Percentiles rank a stretch among this genome's conserved stretches.
These are phyloP conservation scores for Notothenia rossii DNA, from an alignment of 2,113 vertebrate genomes.

Conservation along the genomic window DNA sequence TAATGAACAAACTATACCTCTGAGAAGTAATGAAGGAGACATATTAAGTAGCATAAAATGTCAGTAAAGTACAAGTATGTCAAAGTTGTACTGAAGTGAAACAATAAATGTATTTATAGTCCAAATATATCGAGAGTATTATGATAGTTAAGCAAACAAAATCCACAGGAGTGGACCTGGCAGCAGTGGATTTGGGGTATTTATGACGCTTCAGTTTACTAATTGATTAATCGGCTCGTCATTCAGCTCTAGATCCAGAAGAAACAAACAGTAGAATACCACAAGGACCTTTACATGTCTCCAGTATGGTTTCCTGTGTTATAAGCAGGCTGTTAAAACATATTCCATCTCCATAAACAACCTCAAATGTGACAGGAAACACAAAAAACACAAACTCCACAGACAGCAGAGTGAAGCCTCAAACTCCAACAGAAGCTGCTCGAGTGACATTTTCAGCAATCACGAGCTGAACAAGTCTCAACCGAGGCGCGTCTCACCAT, in stretches of 20 bases:
- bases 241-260: not conserved
- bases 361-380: not conserved
- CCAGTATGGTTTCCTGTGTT: too few species aligned
- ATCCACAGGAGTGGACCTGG: not conserved
- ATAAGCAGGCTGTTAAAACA: not conserved
- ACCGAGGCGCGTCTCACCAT: not conserved
- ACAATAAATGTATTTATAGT: not conserved
- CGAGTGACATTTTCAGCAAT: conserved; percentile 48
- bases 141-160: not conserved
- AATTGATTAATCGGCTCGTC: not conserved
- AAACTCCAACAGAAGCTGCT: conserved; percentile 32
- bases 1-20: not conserved
- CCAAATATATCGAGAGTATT: not conserved
- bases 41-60: not conserved
- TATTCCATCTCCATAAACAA: not conserved
- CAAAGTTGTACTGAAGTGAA: not conserved
- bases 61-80: not conserved
- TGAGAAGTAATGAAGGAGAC: not conserved
- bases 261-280: not conserved
- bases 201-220: not conserved
- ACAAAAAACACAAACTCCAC: not conserved
- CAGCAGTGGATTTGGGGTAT: not conserved
- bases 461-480: conserved; percentile 33
- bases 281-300: not conserved
- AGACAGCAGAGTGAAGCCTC: conserved; percentile 14